Percentiles rank a stretch among this genome's conserved stretches.
Evolutionary conservation across 2,113 vertebrate genomes (phyloP).

Genomic region (Corynorhinus townsendii): DNA sequence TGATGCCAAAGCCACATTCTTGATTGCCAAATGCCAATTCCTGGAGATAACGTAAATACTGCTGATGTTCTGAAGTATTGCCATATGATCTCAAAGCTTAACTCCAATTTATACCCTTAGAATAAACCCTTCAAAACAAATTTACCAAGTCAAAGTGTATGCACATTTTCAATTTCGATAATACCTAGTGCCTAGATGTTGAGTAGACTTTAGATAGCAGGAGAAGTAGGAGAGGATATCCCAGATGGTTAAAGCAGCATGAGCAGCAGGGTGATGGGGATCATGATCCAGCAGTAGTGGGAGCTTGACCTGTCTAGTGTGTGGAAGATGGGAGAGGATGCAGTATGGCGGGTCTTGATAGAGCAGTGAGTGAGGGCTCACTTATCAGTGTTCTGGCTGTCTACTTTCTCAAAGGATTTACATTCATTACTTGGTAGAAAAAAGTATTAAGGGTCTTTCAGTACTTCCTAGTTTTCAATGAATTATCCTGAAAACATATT

Average conservation of each 20-base stretch:
- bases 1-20: neutral
- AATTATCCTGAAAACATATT: conserved; percentile 12
- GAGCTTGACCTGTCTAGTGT: neutral
- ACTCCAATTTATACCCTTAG: neutral
- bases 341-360: neutral
- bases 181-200: neutral
- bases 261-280: neutral
- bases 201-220: neutral
- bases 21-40: neutral
- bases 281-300: neutral
- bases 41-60: neutral
- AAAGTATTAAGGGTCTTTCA: neutral
- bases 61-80: neutral
- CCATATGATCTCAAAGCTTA: neutral
- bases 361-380: neutral
- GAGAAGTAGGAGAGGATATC: neutral
- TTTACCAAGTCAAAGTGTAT: neutral
- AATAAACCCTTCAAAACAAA: neutral
- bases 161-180: neutral
- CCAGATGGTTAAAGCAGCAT: conserved; percentile 33
- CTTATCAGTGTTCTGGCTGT: neutral
- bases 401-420: conserved; percentile 1
- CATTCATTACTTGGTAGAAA: neutral
- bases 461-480: neutral
- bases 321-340: neutral